phyloP scores from a whole-genome alignment of 2,888 invertebrate species.

The Eilema depressum region DNA sequence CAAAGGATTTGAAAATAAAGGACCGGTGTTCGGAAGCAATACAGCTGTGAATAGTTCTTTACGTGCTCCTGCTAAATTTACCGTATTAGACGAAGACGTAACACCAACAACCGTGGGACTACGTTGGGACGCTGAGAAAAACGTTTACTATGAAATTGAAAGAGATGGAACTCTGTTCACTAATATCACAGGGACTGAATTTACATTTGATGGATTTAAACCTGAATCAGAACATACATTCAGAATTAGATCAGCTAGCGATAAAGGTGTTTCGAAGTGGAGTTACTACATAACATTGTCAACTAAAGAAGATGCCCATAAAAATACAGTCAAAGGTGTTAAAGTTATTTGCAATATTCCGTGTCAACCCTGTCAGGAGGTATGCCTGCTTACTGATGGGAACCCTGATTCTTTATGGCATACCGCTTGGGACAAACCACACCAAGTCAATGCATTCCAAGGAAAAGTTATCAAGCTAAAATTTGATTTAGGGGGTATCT shows the following conservation, averaged over 20 bases:
- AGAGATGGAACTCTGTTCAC: conserved; percentile 70
- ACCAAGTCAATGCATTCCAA: conserved; percentile 48
- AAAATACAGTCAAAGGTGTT: conserved; percentile 60
- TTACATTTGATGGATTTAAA: conserved; percentile 65
- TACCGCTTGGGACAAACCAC: conserved; percentile 59
- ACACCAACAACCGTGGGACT: conserved; percentile 63
- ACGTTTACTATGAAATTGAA: conserved; percentile 74
- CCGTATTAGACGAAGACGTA: conserved; percentile 51
- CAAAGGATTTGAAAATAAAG: conserved; percentile 60
- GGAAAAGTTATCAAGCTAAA: conserved; percentile 57
- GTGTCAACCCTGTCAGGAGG: conserved; percentile 61
- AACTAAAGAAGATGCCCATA: conserved; percentile 63
- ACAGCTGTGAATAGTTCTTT: conserved; percentile 47
- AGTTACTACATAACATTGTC: conserved; percentile 62
- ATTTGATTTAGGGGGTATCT: conserved; percentile 61
- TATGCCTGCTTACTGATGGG: conserved; percentile 59
- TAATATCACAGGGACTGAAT: conserved; percentile 60
- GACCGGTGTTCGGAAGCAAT: conserved; percentile 58
- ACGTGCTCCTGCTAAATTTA: conserved; percentile 57
- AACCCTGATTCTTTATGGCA: conserved; percentile 62
- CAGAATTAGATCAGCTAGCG: conserved; percentile 67
- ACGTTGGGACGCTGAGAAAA: conserved; percentile 61
- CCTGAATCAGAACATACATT: conserved; percentile 65
- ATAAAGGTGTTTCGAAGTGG: conserved; percentile 71
- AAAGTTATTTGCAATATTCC: conserved; percentile 63